Evolutionary conservation across 1,140 invertebrate species (phyloP).

Genomic region (Aphaenogaster ashmeadi): DNA sequence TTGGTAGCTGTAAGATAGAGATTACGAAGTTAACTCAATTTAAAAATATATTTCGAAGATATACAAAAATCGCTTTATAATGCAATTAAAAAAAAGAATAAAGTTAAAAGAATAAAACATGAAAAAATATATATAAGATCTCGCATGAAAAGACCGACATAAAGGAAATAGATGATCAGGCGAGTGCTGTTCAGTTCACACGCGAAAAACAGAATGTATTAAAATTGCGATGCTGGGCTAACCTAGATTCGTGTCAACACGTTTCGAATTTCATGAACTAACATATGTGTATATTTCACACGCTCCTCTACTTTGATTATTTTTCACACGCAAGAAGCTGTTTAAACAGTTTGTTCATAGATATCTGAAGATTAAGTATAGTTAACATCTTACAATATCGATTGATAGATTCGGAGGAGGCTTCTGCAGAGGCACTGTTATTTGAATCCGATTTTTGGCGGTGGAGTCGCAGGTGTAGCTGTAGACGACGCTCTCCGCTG

Average conservation of each 20-base stretch:
- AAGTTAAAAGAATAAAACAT: not conserved
- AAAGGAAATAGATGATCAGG: not conserved
- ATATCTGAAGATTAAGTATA: not conserved
- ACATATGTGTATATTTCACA: not conserved
- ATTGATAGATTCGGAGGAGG: conserved; percentile 68
- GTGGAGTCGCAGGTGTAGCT: conserved; percentile 37
- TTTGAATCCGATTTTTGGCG: conserved; percentile 80
- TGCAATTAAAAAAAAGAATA: not conserved
- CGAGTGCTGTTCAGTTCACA: not conserved
- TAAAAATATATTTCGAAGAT: not conserved
- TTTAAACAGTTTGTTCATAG: not conserved
- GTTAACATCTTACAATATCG: conserved; percentile 39
- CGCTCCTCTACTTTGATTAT: not conserved
- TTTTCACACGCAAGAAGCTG: not conserved
- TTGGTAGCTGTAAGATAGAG: conserved; percentile 9
- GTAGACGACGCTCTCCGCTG: conserved; percentile 65
- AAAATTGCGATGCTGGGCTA: not conserved
- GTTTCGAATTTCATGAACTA: not conserved
- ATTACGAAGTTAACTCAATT: not conserved
- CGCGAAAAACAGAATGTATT: not conserved
- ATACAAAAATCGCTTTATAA: not conserved
- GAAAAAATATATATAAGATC: not conserved
- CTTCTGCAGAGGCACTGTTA: conserved; percentile 76
- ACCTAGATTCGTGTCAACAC: not conserved
- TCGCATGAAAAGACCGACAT: not conserved